Base-by-base conservation (phyloP, 2,888 invertebrate species). In the Lasioglossum villosulum region DNA sequence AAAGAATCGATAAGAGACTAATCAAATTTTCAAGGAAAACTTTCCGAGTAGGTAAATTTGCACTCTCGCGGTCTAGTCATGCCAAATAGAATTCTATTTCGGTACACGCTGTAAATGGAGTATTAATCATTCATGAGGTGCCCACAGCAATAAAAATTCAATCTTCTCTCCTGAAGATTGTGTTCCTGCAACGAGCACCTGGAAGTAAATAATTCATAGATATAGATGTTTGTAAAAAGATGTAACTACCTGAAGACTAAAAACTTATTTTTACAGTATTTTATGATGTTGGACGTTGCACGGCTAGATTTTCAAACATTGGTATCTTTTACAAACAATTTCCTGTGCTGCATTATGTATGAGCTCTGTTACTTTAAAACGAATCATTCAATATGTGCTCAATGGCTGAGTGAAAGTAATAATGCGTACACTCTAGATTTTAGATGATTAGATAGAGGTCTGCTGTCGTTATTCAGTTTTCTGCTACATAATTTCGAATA, bases 181-280 rank as follows among this genome's bases (percentile, higher is more conserved):
- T 63, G 63, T 63, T 19, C 63, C 30, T 8, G 30, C 63, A 30
- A 63, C 30, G 63, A 30, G 19, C 19, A 63, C 19, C 63, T 30
- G 30, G 14, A 19, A 63, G 30, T 63, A 63, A 63, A 63, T 63
- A 63, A 63, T 63, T 63, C 63, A 63, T 63, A 63, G 63, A 63
- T 63, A 63, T 63, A 63, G 30, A 30, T 30, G 63, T 8, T 30
- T 8, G 19, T 6, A 30, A 30, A 63, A 63, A 63, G 30, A 19
- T 63, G 19, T 4, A 30, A 19, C 30, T 30, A 19, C 16, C 0
- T 1, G 63, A 30, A 63, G 30, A 63, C 19, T 16, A 30, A 16
- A 19, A 1, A 30, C 16, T 63, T 63, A 63, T 63, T 19, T 63
- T 30, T 6, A 16, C 30, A 6, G 27, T 6, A 16, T 16, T 30